Evolutionary conservation across 2,113 vertebrate species (phyloP), one percentile per base, ranked within the genome.

Genomic region (Oreotragus oreotragus): DNA sequence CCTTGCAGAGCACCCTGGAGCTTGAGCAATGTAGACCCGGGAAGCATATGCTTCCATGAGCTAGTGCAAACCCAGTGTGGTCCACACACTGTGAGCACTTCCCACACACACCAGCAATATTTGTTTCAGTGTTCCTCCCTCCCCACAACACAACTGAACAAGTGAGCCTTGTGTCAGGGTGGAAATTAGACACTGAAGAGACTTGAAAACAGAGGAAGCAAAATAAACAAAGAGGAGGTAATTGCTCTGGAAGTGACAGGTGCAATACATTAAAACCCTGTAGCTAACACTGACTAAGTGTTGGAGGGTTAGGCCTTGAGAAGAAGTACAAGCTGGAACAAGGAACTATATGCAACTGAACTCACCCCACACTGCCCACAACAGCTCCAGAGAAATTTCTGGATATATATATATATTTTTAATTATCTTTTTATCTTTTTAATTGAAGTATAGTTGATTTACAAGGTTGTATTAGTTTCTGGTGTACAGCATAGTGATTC

Each of bases 281-380:
- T 10, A 36, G 64, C 64, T 21, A 36, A 66, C 17, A 36, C 0
- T 66, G 7, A 66, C 8, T 5, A 36, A 36, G 17, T 2, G 0
- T 0, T 36, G n/a, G 33, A 66, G 64, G 64, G 64, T n/a, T 36
- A 21, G n/a, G n/a, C 17, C n/a, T 66, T 66, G 64, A 66, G 64
- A 66, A 36, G 64, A 66, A 36, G 64, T 36, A 66, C 33, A 36
- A 36, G 33, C 64, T 66, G 17, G 8, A 66, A 66, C 1, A 66
- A 66, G 2, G 2, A 66, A 36, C 33, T 36, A 36, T 21, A 4
- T 36, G 33, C 9, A 66, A 66, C n/a, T 66, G 17, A 66, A 19
- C 64, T 66, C 64, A 66, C 17, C 16, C 64, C 33, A 66, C 33
- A 66, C 33, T 36, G 33, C 33, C 64, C 33, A 36, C 33, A 66